A percentile compares a stretch with the other conserved stretches of the same genome.
Evolutionary conservation across 2,113 vertebrate species (phyloP).

Genomic region (Sturnus vulgaris): DNA sequence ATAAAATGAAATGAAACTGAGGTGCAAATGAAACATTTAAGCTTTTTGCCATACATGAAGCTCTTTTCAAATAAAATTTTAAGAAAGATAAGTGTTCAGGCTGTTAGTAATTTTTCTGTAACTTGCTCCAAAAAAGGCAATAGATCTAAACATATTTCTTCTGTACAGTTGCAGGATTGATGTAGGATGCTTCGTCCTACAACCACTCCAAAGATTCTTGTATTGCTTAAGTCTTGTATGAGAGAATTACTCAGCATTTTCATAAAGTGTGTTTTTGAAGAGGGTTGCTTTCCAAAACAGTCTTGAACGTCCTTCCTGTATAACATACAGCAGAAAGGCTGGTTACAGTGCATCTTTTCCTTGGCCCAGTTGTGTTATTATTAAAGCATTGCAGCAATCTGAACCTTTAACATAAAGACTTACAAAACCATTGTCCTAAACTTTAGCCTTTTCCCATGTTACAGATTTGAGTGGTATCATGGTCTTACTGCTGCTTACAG

Average conservation of each 20-base stretch:
- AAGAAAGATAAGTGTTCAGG: neutral
- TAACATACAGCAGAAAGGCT: neutral
- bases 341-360: neutral
- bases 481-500: neutral
- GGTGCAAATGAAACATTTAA: neutral
- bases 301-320: neutral
- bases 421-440: neutral
- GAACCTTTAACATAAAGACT: slow-evolving; percentile 45
- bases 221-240: neutral
- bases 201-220: neutral
- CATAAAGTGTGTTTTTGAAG: neutral
- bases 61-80: neutral
- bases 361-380: neutral
- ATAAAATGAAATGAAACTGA: neutral
- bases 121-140: neutral
- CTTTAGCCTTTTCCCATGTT: neutral
- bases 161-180: neutral
- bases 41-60: neutral
- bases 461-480: neutral
- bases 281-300: neutral
- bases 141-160: neutral
- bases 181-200: neutral
- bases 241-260: neutral
- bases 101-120: neutral
- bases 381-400: slow-evolving; percentile 2